Conservation (phyloP, 2,113 vertebrate genomes). For the Muntiacus reevesi region DNA sequence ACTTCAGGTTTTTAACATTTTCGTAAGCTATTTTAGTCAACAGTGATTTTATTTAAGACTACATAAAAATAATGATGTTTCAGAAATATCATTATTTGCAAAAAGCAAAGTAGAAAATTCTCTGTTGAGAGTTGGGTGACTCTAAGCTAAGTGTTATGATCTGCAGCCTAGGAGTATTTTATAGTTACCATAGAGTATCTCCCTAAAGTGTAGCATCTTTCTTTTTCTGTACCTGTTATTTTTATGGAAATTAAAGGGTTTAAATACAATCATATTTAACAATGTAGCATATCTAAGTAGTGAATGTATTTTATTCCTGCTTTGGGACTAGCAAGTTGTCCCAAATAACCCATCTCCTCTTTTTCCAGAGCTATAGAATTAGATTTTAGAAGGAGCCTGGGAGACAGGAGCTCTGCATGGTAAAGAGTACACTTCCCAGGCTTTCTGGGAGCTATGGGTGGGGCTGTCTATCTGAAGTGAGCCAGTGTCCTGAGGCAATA, state of each 20-base stretch:
- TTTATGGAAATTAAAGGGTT: neutral
- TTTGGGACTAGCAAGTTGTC: neutral
- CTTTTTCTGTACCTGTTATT: neutral
- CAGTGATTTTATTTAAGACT: conserved; percentile 5
- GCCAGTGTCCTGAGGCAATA: neutral
- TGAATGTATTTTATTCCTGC: neutral
- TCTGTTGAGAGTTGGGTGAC: neutral
- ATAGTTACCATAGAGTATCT: neutral
- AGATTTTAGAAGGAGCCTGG: neutral
- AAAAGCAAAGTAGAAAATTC: neutral
- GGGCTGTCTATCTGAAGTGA: neutral
- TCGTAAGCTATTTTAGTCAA: neutral
- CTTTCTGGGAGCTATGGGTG: neutral
- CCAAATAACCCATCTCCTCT: neutral
- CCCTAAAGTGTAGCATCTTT: neutral
- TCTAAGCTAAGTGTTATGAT: neutral
- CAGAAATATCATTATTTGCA: neutral
- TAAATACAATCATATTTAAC: neutral
- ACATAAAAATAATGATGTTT: neutral
- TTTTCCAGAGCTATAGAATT: neutral
- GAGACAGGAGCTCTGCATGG: neutral
- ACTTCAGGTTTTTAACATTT: neutral
- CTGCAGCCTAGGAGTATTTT: neutral
- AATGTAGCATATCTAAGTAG: neutral
- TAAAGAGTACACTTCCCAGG: neutral